These are phyloP conservation scores for Melikaiella ostensackeni DNA, from an alignment of 2,888 invertebrate genomes.

Conservation along the genomic window DNA sequence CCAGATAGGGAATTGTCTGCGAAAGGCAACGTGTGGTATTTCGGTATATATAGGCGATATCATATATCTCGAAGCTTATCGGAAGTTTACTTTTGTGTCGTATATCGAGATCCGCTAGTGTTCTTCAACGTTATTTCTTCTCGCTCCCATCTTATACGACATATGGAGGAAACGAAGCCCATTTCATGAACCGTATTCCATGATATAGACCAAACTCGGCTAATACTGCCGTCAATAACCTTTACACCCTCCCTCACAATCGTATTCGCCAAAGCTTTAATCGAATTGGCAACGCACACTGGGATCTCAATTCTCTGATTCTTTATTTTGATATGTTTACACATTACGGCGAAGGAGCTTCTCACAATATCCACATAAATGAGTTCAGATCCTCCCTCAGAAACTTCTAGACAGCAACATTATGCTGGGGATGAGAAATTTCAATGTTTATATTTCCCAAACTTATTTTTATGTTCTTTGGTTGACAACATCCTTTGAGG, in stretches of 20 bases:
- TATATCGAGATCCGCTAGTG: constrained; percentile 31
- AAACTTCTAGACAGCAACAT: too few species aligned
- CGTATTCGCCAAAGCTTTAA: constrained; percentile 39
- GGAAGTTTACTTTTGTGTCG: constrained; percentile 42
- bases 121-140: constrained; percentile 37
- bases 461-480: too few species aligned
- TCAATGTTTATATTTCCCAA: too few species aligned
- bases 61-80: constrained; percentile 41
- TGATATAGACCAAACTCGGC: constrained; percentile 10
- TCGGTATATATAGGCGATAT: background rate
- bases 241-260: constrained; percentile 44
- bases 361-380: too few species aligned
- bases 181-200: constrained; percentile 33
- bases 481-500: too few species aligned
- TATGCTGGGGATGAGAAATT: too few species aligned
- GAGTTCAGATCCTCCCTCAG: too few species aligned
- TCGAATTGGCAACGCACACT: constrained; percentile 33
- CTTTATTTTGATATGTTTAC: background rate
- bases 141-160: constrained; percentile 28
- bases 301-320: background rate
- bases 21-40: constrained; percentile 27
- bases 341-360: too few species aligned
- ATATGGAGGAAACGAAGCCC: constrained; percentile 40
- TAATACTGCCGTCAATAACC: constrained; percentile 47
- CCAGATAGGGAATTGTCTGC: constrained; percentile 47